These are phyloP conservation scores for Zosterops japonicus DNA, from an alignment of 2,113 vertebrate species.

Conservation along the genomic window DNA sequence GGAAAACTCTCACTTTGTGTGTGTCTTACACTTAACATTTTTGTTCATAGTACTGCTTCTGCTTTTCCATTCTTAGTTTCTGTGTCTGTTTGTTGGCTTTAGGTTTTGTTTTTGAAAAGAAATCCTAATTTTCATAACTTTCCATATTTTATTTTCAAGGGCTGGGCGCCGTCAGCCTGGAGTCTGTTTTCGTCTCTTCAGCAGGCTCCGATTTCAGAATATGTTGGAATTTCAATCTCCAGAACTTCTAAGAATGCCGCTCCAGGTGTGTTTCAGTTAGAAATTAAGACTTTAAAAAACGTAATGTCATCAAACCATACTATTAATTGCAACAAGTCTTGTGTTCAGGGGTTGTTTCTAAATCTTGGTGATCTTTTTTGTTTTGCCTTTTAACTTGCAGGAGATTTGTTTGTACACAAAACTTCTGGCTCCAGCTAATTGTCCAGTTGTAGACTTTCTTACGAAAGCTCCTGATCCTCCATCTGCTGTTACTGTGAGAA, in stretches of 20 bases:
- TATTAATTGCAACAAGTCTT: background rate
- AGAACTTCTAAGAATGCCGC: conserved; percentile 91
- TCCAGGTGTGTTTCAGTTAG: conserved; percentile 81
- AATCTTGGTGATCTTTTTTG: background rate
- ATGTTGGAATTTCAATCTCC: conserved; percentile 94
- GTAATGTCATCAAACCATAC: background rate
- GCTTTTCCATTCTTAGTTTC: background rate
- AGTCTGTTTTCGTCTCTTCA: conserved; percentile 91
- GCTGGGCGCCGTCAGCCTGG: conserved; percentile 91
- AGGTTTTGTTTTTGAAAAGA: background rate
- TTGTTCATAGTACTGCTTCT: background rate
- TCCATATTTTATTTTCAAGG: conserved; percentile 72
- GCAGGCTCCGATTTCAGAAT: conserved; percentile 86
- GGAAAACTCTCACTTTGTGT: background rate
- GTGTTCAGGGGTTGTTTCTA: background rate
- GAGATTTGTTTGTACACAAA: conserved; percentile 94
- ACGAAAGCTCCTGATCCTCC: conserved; percentile 93
- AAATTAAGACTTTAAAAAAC: background rate
- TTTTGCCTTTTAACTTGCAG: conserved; percentile 61
- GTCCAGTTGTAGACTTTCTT: conserved; percentile 87
- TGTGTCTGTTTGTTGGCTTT: background rate
- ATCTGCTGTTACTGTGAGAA: conserved; percentile 80
- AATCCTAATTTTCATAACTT: background rate
- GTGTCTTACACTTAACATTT: background rate
- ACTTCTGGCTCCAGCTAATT: conserved; percentile 84